phyloP scores from a whole-genome alignment of 2,113 vertebrate genomes.

The Rhea americana region DNA sequence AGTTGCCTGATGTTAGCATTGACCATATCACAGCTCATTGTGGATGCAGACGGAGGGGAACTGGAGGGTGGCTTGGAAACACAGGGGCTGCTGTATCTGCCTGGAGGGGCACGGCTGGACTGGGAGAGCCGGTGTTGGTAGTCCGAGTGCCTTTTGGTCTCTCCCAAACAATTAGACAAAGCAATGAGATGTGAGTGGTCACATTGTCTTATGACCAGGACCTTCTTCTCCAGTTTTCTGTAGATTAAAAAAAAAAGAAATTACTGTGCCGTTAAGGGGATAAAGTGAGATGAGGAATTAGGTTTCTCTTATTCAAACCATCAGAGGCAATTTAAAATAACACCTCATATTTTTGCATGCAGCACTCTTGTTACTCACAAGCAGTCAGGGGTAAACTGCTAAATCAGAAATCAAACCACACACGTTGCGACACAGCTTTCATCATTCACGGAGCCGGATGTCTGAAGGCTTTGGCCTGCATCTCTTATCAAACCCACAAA shows the following conservation, averaged over 20 bases:
- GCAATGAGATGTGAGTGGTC: fast-evolving
- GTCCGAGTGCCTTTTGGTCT: not conserved
- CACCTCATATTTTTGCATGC: not conserved
- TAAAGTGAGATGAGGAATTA: not conserved
- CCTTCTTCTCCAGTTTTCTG: not conserved
- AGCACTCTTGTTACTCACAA: not conserved
- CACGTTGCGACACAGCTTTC: not conserved
- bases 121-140: not conserved
- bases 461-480: constrained; percentile 33
- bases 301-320: not conserved
- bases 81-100: not conserved
- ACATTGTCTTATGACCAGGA: not conserved
- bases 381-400: not conserved
- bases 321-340: not conserved
- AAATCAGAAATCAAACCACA: not conserved
- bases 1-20: not conserved
- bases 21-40: not conserved
- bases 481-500: constrained; percentile 22
- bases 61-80: not conserved
- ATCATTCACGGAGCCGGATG: constrained; percentile 7
- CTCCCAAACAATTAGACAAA: not conserved
- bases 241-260: not conserved
- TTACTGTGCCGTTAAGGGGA: not conserved
- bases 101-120: not conserved
- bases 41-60: not conserved